phyloP scores from a whole-genome alignment of 35 echinoderm and acorn worm genomes.

The Heliocidaris tuberculata region DNA sequence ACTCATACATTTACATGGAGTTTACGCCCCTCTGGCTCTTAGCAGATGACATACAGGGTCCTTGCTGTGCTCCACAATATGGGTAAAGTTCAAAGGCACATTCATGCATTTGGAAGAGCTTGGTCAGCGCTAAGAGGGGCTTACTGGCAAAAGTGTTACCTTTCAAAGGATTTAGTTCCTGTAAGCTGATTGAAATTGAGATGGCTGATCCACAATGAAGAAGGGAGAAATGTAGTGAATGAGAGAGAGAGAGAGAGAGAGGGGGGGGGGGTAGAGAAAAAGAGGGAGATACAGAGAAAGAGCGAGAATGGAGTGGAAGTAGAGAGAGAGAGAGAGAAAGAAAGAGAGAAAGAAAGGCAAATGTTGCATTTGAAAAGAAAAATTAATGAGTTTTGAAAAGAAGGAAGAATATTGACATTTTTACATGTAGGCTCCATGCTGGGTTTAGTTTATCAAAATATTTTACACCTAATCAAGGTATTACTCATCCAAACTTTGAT shows the following conservation, averaged over 20 bases:
- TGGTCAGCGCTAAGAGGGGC: constrained; percentile 5
- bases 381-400: too few relatives aligned
- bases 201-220: not conserved
- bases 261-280: not conserved
- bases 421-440: too few relatives aligned
- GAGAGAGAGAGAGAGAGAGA: not conserved
- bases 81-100: constrained; percentile 8
- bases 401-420: too few relatives aligned
- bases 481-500: too few relatives aligned
- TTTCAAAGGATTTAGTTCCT: not conserved
- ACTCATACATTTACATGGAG: not conserved
- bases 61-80: not conserved
- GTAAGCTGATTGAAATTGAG: constrained; percentile 11
- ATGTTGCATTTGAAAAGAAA: too few relatives aligned
- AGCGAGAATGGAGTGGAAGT: not conserved
- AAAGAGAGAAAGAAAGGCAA: not conserved
- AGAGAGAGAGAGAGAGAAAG: not conserved
- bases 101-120: not conserved
- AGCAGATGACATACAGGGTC: not conserved
- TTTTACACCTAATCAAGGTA: too few relatives aligned
- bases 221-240: not conserved
- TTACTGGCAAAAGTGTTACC: constrained; percentile 16
- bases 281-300: not conserved
- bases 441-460: too few relatives aligned
- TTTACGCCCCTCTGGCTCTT: not conserved